phyloP scores from a whole-genome alignment of 1,140 invertebrate genomes.

The Galleria mellonella region DNA sequence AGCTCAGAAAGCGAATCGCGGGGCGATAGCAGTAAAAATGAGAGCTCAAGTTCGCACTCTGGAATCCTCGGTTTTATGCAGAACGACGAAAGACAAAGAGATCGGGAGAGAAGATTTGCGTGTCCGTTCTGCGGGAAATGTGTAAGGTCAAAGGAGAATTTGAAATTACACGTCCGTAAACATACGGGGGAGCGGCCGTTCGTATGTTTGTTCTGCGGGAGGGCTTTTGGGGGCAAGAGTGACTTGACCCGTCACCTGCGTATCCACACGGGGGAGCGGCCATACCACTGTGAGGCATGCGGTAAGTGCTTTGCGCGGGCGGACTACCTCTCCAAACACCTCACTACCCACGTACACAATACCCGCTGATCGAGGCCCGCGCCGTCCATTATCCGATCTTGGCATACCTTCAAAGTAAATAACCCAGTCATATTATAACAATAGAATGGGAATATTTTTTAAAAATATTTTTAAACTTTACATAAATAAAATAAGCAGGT shows the following conservation, averaged over 20 bases:
- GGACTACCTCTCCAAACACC: conserved; percentile 92
- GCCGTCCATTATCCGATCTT: conserved; percentile 49
- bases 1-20: conserved; percentile 63
- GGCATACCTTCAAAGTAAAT: conserved; percentile 56
- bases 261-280: conserved; percentile 90
- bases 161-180: conserved; percentile 91
- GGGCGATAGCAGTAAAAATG: conserved; percentile 49
- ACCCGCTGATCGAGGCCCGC: conserved; percentile 63
- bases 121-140: conserved; percentile 93
- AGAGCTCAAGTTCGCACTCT: conserved; percentile 73
- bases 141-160: conserved; percentile 90
- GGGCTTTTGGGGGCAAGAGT: conserved; percentile 90
- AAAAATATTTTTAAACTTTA: conserved; percentile 68
- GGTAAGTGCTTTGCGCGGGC: conserved; percentile 92
- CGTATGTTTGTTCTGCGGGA: conserved; percentile 89
- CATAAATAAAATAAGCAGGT: conserved; percentile 57
- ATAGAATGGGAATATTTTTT: conserved; percentile 70
- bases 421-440: conserved; percentile 58
- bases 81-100: conserved; percentile 80
- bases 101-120: conserved; percentile 82
- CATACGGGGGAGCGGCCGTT: conserved; percentile 92
- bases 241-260: conserved; percentile 89
- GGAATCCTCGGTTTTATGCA: conserved; percentile 79
- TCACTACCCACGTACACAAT: conserved; percentile 90
- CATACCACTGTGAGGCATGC: conserved; percentile 92